Base-by-base conservation (phyloP, 2,797 vertebrate genomes). In the Notolepis coatsorum region DNA sequence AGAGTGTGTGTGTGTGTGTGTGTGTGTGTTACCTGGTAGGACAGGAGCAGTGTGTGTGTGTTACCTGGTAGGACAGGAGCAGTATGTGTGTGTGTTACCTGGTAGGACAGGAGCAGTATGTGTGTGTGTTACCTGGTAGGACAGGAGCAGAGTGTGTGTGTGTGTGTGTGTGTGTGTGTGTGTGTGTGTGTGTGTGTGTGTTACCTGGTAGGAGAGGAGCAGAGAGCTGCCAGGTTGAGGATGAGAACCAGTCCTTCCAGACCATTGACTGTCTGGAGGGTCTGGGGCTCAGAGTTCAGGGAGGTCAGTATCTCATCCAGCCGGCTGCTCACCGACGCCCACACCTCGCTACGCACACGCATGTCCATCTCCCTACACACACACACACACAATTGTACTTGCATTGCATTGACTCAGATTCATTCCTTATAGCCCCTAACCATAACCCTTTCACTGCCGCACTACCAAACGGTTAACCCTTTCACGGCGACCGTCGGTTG, bases 161-260 rank as follows among this genome's bases (percentile, higher is more conserved):
- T n/a, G n/a, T n/a, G 10, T 10, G 23, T 17, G 3, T 9, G 15
- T 43, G 2, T 18, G 15, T 42, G 39, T 7, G 47, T 3, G 3
- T 15, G 18, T 20, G 8, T 38, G 7, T 7, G 21, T 18, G 31
- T 50, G 43, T 46, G 20, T 45, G 10, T 20, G 21, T 13, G 1
- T 30, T 61, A 91, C 90, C 84, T 77, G 59, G 65, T 64, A 7
- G 82, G 75, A 10, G 80, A 81, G 24, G 83, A 89, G 74, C 94
- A 96, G 20, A 95, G 71, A 45, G 95, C 95, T 42, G 93, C 91
- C 50, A 98, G 84, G 21, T 84, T 93, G 37, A 97, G 71, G 56
- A 94, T 83, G 52, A 93, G 71, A 38, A 87, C 66, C 2, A 98
- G 68, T 45, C 97, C 98, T 75, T 94, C 86, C 42, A 97, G 72